Conservation (phyloP, 2,888 invertebrate species). For the Gryllus longicercus region DNA sequence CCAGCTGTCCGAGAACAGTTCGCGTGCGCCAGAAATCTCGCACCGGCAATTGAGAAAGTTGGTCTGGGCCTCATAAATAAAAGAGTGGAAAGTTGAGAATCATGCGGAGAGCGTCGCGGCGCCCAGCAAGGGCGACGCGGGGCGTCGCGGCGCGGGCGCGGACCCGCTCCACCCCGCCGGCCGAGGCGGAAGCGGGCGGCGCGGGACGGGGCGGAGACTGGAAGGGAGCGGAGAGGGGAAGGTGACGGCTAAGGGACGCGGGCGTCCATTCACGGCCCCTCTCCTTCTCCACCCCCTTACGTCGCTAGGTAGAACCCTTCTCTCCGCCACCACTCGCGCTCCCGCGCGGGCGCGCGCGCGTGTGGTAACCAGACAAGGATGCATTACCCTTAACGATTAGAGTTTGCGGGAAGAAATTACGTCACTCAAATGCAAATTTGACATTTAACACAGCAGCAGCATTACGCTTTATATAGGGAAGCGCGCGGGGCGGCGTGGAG, state of each 20-base stretch:
- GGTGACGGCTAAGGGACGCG: too few relatives aligned
- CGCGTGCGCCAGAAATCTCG: not conserved
- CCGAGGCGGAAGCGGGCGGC: not conserved
- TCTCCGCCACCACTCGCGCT: too few relatives aligned
- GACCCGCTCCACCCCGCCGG: not conserved
- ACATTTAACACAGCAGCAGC: conserved; percentile 17
- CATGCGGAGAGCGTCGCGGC: not conserved
- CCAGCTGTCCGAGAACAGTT: not conserved
- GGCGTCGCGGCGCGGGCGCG: too few relatives aligned
- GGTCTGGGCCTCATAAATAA: conserved; percentile 11
- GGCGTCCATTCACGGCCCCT: too few relatives aligned
- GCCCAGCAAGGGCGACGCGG: too few relatives aligned
- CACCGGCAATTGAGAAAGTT: conserved; percentile 10
- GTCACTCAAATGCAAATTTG: conserved; percentile 17
- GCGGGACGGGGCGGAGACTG: not conserved
- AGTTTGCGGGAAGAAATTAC: conserved; percentile 17
- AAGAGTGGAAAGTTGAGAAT: conserved; percentile 17
- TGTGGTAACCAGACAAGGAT: conserved; percentile 17
- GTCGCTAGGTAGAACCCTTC: too few relatives aligned
- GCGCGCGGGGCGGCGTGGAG: not conserved
- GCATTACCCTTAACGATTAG: conserved; percentile 17
- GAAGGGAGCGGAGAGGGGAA: not conserved
- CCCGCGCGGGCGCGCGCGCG: not conserved
- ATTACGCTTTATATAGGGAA: conserved; percentile 17
- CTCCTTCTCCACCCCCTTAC: too few relatives aligned